Evolutionary conservation across 2,113 vertebrate species (phyloP).

Genomic region (Tragelaphus buxtoni): DNA sequence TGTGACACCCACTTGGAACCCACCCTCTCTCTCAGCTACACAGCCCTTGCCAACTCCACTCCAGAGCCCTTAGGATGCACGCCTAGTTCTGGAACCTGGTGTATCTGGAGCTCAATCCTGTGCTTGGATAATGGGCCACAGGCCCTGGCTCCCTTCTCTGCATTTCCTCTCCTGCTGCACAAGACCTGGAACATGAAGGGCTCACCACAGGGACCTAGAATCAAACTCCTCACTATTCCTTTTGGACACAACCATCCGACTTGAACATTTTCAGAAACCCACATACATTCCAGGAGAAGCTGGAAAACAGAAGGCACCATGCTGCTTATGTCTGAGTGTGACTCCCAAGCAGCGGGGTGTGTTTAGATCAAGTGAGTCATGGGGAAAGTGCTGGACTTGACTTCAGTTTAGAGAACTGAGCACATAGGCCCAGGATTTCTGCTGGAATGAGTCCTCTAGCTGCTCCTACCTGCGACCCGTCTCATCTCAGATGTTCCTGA

Average conservation of each 20-base stretch:
- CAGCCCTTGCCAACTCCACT: background rate
- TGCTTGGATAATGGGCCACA: fast-evolving
- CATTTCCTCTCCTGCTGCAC: background rate
- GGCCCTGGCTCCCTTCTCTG: too few relatives aligned
- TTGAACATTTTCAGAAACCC: background rate
- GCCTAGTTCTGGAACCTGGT: background rate
- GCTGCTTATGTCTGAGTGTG: fast-evolving
- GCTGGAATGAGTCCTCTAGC: too few relatives aligned
- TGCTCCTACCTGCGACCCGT: background rate
- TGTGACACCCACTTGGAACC: background rate
- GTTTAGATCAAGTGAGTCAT: background rate
- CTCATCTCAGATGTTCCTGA: background rate
- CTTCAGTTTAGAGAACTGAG: background rate
- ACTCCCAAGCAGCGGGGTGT: background rate
- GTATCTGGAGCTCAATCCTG: background rate
- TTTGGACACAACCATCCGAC: background rate
- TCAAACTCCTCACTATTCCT: background rate
- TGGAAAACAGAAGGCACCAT: background rate
- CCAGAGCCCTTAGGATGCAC: background rate
- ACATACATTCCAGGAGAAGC: background rate
- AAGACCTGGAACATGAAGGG: background rate
- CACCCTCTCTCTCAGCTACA: too few relatives aligned
- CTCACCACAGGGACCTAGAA: too few relatives aligned
- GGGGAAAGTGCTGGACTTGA: too few relatives aligned
- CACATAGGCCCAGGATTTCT: fast-evolving